phyloP scores from a whole-genome alignment of 2,888 invertebrate genomes.

The Coleophora flavipennella region DNA sequence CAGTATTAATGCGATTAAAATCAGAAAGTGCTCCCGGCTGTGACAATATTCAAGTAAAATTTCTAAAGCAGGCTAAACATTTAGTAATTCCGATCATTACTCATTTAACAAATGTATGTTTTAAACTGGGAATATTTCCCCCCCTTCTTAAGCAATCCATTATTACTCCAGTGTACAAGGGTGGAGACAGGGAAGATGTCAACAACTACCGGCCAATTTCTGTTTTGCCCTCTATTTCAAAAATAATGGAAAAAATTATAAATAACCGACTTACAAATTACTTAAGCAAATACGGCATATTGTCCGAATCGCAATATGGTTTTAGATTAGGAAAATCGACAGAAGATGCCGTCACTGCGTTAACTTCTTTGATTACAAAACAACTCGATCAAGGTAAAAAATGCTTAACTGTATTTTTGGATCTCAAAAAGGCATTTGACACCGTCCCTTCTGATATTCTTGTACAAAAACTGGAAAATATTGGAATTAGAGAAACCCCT shows the following conservation, averaged over 20 bases:
- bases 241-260: conserved; percentile 8
- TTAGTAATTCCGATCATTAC: neutral
- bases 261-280: conserved; percentile 2
- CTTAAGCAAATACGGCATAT: conserved; percentile 1
- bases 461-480: too few relatives aligned
- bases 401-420: neutral
- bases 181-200: conserved; percentile 1
- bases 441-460: too few relatives aligned
- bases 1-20: neutral
- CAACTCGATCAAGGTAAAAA: conserved; percentile 4
- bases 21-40: neutral
- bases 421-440: neutral
- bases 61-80: neutral
- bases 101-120: neutral
- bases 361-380: conserved; percentile 1
- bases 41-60: neutral
- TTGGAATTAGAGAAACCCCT: too few relatives aligned
- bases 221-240: conserved; percentile 2
- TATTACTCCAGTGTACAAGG: neutral
- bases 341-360: conserved; percentile 4
- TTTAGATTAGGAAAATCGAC: conserved; percentile 5
- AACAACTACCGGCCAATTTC: conserved; percentile 8
- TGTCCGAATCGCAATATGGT: conserved; percentile 6
- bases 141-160: neutral
- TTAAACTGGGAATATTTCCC: neutral